Evolutionary conservation across 2,888 invertebrate genomes (phyloP).

Genomic region (Caenorhabditis angaria): DNA sequence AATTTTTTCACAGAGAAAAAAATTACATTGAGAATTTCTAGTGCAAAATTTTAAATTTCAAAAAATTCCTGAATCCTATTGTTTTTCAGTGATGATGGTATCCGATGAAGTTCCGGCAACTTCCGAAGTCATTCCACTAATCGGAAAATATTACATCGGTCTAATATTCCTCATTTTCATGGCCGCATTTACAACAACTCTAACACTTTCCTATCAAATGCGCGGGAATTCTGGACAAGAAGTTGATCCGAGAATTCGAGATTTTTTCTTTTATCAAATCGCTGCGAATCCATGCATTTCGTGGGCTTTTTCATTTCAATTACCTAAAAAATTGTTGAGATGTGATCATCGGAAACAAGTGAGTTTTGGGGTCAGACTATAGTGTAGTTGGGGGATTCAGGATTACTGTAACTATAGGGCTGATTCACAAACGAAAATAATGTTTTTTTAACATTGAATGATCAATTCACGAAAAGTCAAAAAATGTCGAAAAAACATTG

Average conservation of each 20-base stretch:
- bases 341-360: conserved; percentile 39
- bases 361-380: not conserved
- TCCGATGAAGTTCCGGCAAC: conserved; percentile 69
- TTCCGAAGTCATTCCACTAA: conserved; percentile 68
- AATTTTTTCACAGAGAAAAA: no score
- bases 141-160: conserved; percentile 70
- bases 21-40: no score
- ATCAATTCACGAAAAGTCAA: no score
- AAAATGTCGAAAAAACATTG: no score
- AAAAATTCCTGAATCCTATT: no score
- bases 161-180: conserved; percentile 68
- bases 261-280: conserved; percentile 62
- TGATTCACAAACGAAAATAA: not conserved
- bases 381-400: no score
- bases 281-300: conserved; percentile 57
- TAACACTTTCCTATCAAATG: conserved; percentile 68
- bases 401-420: no score
- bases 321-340: conserved; percentile 45
- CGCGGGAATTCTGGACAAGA: conserved; percentile 63
- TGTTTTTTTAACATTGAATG: not conserved
- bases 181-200: conserved; percentile 67
- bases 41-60: no score
- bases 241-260: conserved; percentile 56
- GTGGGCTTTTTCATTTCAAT: conserved; percentile 65
- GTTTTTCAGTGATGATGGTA: conserved; percentile 65